Conservation (phyloP, 2,797 vertebrate genomes). For the Gymnoscopelus microlampas region DNA sequence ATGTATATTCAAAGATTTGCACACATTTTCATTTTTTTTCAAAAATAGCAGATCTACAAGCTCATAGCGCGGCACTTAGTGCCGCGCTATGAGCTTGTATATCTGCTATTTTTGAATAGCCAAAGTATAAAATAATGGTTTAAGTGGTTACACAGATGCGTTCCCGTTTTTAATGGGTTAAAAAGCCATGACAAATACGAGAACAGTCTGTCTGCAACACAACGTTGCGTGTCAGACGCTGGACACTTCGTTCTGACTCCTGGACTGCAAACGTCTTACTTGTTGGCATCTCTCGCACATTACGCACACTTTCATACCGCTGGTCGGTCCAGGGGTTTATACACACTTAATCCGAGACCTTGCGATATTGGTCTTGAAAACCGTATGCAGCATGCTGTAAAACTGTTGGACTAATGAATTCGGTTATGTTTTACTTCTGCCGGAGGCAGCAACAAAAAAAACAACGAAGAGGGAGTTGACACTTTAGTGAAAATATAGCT, state of each 20-base stretch:
- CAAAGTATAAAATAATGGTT: too few species aligned
- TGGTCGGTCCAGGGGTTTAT: constrained; percentile 15
- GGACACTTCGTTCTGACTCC: constrained; percentile 41
- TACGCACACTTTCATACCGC: constrained; percentile 23
- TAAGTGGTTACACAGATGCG: too few species aligned
- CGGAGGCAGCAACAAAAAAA: neutral
- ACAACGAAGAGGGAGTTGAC: neutral
- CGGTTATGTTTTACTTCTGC: neutral
- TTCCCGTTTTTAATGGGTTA: too few species aligned
- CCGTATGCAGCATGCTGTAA: neutral
- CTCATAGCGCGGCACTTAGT: too few species aligned
- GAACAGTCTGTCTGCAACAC: constrained; percentile 56
- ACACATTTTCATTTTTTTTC: too few species aligned
- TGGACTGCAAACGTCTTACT: constrained; percentile 43
- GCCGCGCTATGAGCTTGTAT: too few species aligned
- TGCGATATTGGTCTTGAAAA: constrained; percentile 12
- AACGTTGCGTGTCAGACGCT: constrained; percentile 53
- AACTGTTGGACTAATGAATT: neutral
- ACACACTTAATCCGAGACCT: neutral
- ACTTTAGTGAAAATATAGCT: constrained; percentile 8
- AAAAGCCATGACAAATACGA: constrained; percentile 58
- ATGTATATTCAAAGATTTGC: too few species aligned
- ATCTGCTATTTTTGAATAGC: too few species aligned
- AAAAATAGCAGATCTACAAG: too few species aligned
- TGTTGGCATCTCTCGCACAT: constrained; percentile 24